phyloP scores from a whole-genome alignment of 2,113 vertebrate genomes.

The Limnothrissa miodon region DNA sequence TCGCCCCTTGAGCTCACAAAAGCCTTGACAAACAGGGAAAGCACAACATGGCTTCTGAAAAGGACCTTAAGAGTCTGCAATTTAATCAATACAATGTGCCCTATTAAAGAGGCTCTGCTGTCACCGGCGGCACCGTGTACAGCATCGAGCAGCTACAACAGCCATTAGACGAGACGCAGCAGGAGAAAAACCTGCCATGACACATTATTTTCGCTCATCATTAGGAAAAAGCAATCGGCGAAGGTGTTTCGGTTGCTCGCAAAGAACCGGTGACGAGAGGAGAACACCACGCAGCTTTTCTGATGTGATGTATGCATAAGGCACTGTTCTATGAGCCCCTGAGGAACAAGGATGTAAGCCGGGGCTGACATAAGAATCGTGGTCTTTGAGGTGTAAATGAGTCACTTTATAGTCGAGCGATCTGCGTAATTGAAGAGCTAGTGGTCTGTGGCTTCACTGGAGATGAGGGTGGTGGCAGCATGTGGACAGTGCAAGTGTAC shows the following conservation, averaged over 20 bases:
- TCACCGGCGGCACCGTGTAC: not conserved
- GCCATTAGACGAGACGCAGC: not conserved
- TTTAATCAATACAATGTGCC: not conserved
- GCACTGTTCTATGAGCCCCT: not conserved
- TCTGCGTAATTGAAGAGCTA: not conserved
- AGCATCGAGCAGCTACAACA: not conserved
- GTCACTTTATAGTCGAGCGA: not conserved
- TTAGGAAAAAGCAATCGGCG: not conserved
- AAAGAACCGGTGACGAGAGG: not conserved
- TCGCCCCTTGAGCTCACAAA: not conserved
- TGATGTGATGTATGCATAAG: not conserved
- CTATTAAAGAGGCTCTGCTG: not conserved
- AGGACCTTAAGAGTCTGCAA: not conserved
- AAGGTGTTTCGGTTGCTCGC: not conserved
- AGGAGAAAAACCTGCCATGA: not conserved
- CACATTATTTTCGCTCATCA: not conserved
- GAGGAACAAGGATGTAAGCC: not conserved
- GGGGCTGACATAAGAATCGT: not conserved
- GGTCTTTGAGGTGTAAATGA: not conserved
- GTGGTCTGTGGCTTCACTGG: not conserved
- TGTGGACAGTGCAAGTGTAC: not conserved
- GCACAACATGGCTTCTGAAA: slow-evolving; percentile 8
- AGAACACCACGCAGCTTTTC: not conserved
- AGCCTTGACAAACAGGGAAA: slow-evolving; percentile 5
- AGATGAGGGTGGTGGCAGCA: not conserved